These are phyloP conservation scores for Loriculus beryllinus DNA, from an alignment of 2,797 vertebrate species.

Conservation along the genomic window DNA sequence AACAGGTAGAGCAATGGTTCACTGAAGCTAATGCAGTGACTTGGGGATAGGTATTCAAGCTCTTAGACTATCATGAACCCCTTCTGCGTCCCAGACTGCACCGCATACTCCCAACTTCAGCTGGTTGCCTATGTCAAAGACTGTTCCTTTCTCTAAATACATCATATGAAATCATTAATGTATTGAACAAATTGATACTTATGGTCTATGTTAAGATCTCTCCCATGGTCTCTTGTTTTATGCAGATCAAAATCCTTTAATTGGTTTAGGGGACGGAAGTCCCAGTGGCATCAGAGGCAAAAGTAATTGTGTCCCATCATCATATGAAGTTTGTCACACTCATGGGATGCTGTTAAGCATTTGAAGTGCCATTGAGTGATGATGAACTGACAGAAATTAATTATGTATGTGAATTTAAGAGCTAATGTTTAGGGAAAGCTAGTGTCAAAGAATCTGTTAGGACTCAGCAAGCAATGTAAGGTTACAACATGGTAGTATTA, in stretches of 20 bases:
- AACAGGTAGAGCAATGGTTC: neutral
- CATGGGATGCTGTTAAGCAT: neutral
- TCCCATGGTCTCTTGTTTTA: neutral
- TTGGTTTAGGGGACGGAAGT: neutral
- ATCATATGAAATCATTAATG: neutral
- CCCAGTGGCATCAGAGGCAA: neutral
- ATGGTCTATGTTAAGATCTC: accelerated
- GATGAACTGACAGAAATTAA: neutral
- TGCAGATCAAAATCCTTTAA: neutral
- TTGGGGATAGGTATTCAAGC: neutral
- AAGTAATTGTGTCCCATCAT: neutral
- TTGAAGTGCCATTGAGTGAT: neutral
- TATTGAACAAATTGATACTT: accelerated
- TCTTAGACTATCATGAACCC: neutral
- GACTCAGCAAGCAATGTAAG: neutral
- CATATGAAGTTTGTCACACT: accelerated
- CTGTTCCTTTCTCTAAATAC: neutral
- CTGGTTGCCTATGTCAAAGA: neutral
- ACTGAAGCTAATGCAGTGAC: neutral
- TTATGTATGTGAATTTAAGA: neutral
- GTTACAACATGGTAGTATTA: neutral
- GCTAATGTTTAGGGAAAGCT: neutral
- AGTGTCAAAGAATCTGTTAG: neutral
- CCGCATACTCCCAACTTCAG: neutral
- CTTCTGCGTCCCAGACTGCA: neutral